Conservation (phyloP, 2,113 vertebrate genomes). For the Heliornis fulica region DNA sequence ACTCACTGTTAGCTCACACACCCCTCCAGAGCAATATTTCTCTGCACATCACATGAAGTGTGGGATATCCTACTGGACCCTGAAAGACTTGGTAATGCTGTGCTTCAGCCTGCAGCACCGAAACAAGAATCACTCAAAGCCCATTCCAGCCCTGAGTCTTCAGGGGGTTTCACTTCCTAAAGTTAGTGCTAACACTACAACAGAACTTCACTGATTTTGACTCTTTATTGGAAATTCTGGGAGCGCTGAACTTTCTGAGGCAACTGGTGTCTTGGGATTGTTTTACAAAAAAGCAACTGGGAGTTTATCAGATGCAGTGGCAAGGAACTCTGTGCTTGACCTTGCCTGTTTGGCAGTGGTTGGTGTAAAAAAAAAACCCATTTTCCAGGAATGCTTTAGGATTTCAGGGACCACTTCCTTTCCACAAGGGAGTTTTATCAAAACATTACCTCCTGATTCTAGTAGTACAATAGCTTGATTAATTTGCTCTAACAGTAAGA, state of each 20-base stretch:
- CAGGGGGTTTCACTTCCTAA: accelerated
- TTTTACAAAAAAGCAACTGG: background rate
- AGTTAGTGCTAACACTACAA: background rate
- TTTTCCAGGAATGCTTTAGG: background rate
- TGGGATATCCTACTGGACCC: background rate
- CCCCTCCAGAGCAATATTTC: background rate
- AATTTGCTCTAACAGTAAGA: background rate
- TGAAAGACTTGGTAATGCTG: background rate
- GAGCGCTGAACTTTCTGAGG: background rate
- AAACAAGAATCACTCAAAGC: background rate
- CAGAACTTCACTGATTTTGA: background rate
- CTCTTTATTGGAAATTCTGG: background rate
- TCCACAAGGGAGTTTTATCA: background rate
- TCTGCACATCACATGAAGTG: accelerated
- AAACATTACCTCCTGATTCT: background rate
- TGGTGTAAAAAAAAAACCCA: background rate
- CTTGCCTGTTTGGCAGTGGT: background rate
- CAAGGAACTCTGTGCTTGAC: background rate
- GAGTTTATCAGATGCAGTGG: background rate
- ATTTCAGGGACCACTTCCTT: background rate
- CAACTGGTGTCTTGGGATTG: background rate
- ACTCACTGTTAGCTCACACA: accelerated
- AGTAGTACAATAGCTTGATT: background rate
- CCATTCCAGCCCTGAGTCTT: background rate
- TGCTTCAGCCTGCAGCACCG: background rate